Percentiles rank a stretch among this genome's conserved stretches.
phyloP scores from a whole-genome alignment of 2,888 invertebrate species.

The Stenurella melanura region DNA sequence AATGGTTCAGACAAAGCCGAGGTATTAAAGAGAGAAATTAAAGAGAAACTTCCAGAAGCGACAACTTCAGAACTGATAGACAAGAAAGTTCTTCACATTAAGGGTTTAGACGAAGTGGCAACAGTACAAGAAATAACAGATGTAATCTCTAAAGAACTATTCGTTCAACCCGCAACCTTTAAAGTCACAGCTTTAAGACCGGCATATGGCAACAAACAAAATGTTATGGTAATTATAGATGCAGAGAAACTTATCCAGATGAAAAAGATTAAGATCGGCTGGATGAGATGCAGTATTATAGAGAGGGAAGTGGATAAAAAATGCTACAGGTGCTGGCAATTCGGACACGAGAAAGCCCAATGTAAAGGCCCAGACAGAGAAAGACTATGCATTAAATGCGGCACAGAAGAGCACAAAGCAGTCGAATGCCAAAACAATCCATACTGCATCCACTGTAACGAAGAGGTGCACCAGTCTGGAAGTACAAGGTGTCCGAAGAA shows the following conservation, averaged over 20 bases:
- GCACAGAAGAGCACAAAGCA: slow-evolving; percentile 46
- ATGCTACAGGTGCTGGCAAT: slow-evolving; percentile 52
- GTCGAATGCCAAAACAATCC: slow-evolving; percentile 39
- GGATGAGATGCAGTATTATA: slow-evolving; percentile 42
- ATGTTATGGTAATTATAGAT: slow-evolving; percentile 45
- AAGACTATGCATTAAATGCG: slow-evolving; percentile 45
- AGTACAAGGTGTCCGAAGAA: slow-evolving; percentile 6
- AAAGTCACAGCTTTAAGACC: slow-evolving; percentile 52
- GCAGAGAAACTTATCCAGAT: slow-evolving; percentile 35
- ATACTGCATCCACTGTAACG: slow-evolving; percentile 47
- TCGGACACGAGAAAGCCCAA: slow-evolving; percentile 43
- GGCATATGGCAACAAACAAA: slow-evolving; percentile 50
- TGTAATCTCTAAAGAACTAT: neutral
- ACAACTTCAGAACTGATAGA: slow-evolving; percentile 8
- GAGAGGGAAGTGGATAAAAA: slow-evolving; percentile 42
- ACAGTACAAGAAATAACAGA: slow-evolving; percentile 31
- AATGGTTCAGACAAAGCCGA: no score
- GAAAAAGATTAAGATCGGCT: slow-evolving; percentile 41
- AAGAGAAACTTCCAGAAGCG: no score
- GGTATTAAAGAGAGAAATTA: no score
- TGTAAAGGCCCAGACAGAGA: slow-evolving; percentile 50
- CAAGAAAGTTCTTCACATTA: slow-evolving; percentile 29
- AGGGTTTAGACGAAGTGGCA: slow-evolving; percentile 28
- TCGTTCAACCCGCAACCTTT: slow-evolving; percentile 28
- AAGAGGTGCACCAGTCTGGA: slow-evolving; percentile 40